Base-by-base conservation (phyloP, 2,797 vertebrate species). In the Naso thynnoides region DNA sequence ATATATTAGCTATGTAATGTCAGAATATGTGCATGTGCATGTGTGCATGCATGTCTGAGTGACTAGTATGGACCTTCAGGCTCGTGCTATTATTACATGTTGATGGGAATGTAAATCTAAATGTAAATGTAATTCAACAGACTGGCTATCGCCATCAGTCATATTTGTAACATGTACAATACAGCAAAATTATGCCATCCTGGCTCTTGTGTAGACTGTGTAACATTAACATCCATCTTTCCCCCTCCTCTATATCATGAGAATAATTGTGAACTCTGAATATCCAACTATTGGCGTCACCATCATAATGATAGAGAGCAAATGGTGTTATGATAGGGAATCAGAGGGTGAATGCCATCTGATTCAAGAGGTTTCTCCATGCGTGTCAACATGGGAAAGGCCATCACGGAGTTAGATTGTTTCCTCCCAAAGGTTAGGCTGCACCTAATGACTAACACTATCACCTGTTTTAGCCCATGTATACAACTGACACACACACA, bases 301-400 rank as follows among this genome's bases (percentile, higher is more conserved):
- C 54, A 15, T 68, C 63, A 45, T 73, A 77, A 90, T 88, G 81
- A 84, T 68, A 76, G 67, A 81, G 80, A 85, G 80, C 18, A 52
- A 82, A 87, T 76, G 77, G 64, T 26, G 48, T 72, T 81, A 73
- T 85, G 92, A 93, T 92, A 86, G 82, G 55, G 84, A 93, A 92
- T 93, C 85, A 82, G 82, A 65, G 71, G 75, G 76, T 93, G 93
- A 94, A 94, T 92, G 91, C 89, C 93, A 94, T 93, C 93, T 94
- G 91, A 93, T 93, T 90, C 85, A 56, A 70, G 76, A 81, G 83
- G 90, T 64, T 88, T 93, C 86, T 82, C 91, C 93, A 95, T 92
- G 93, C 93, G 88, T 95, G 92, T 94, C 92, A 90, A 79, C 75
- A 82, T 65, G 82, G 81, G 70, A 94, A 95, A 94, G 93, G 91